Evolutionary conservation across 2,113 vertebrate genomes (phyloP), one percentile per base, ranked within the genome.

Genomic region (Pteruthius melanotis): DNA sequence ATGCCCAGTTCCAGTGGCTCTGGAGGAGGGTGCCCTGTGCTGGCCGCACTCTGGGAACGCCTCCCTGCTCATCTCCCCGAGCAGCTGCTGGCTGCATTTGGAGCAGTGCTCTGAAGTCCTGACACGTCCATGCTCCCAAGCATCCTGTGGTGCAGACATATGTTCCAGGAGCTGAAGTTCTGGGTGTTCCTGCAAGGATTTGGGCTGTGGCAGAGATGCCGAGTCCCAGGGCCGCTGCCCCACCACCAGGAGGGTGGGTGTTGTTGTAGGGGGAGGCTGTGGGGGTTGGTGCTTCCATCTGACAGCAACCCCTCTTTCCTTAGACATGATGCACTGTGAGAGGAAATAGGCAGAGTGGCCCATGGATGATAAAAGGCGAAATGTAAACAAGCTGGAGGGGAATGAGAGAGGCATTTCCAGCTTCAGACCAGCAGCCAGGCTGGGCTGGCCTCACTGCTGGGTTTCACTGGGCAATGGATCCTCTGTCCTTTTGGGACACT

Each of bases 41-140:
- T 6, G 10, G n/a, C 14, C 2, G 1, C 14, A 11, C 16, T 35
- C 31, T 2, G 53, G 15, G 18, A 44, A 9, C 8, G 2, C 30
- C 33, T 11, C 19, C 1, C 28, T n/a, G 17, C 1, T 0, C 1
- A 0, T 2, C n/a, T 56, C 40, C 64, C 19, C 28, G 31, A 13
- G 33, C 39, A n/a, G 45, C 53, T 71, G 37, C 30, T 66, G 52
- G 28, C 60, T 33, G 39, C 10, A 0, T 8, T 0, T 23, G 2
- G 5, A 14, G 5, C 20, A 47, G 8, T 60, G 40, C 83, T 87
- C 86, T 68, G 61, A 35, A 82, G 14, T 44, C 66, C 71, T 40
- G 49, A 14, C 75, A 83, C 3, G 0, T 66, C 64, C 52, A 5
- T 0, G 1, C 5, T 2, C 57, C 42, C 57, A 35, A 52, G 17